These are phyloP conservation scores for Pongo pygmaeus DNA, from an alignment of 2,113 vertebrate genomes.

Conservation along the genomic window DNA sequence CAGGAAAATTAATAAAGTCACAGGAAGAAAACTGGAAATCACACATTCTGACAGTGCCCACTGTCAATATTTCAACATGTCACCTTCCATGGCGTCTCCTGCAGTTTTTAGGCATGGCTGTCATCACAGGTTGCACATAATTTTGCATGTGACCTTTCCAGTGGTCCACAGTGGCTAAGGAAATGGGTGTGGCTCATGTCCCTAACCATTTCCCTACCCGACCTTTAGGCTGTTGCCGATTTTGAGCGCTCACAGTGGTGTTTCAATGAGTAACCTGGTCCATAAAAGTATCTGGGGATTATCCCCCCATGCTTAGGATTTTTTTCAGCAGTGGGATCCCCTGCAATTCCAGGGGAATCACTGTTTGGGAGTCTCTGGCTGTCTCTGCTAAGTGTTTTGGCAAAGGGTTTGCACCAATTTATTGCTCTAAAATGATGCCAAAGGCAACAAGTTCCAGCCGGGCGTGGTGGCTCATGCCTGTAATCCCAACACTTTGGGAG, in stretches of 20 bases:
- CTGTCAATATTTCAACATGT: rapidly evolving
- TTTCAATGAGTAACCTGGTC: background rate
- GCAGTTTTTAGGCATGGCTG: background rate
- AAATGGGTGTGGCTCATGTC: background rate
- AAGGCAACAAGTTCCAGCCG: no score
- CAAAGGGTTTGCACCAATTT: background rate
- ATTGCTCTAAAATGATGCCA: background rate
- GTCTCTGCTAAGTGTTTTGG: background rate
- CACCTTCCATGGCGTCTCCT: rapidly evolving
- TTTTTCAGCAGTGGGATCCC: background rate
- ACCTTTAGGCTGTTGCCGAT: background rate
- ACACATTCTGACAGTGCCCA: background rate
- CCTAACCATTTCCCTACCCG: background rate
- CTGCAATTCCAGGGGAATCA: background rate
- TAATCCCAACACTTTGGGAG: no score
- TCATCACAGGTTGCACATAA: background rate
- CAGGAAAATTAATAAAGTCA: background rate
- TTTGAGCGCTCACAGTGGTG: background rate
- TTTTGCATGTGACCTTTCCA: background rate
- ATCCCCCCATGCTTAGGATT: background rate
- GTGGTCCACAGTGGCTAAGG: background rate
- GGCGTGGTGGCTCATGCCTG: no score
- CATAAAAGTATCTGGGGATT: background rate
- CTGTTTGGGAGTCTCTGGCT: background rate
- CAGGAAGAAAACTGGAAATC: background rate